A percentile compares a stretch with the other conserved stretches of the same genome.
These are phyloP conservation scores for Cremastinae sp. DNA, from an alignment of 2,888 invertebrate genomes.

Conservation along the genomic window DNA sequence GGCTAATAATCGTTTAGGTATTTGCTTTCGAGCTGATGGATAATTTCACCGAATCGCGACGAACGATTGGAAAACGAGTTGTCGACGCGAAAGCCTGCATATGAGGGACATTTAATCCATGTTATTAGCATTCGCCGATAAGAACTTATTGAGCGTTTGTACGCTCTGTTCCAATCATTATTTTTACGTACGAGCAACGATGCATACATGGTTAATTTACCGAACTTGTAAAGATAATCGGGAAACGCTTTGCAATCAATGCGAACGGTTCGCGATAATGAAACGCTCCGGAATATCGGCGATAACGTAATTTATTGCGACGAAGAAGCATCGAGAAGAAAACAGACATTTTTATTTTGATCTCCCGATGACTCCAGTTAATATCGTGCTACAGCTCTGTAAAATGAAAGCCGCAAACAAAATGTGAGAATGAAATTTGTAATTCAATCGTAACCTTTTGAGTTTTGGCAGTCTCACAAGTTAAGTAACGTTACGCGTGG, in stretches of 20 bases:
- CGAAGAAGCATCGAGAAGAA: constrained; percentile 29
- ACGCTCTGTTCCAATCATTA: background rate
- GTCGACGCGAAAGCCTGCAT: constrained; percentile 23
- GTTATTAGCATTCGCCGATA: constrained; percentile 43
- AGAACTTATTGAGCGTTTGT: constrained; percentile 36
- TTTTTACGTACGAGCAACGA: background rate
- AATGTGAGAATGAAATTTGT: too few relatives aligned
- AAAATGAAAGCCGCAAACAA: too few relatives aligned
- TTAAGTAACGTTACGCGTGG: too few relatives aligned
- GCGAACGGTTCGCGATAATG: background rate
- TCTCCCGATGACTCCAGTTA: constrained; percentile 51
- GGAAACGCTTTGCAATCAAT: constrained; percentile 19
- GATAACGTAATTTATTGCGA: constrained; percentile 31
- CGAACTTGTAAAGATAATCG: constrained; percentile 19
- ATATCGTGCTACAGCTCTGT: too few relatives aligned
- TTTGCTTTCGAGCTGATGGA: background rate
- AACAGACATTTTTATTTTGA: constrained; percentile 13
- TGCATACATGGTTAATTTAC: background rate
- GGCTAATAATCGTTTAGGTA: constrained; percentile 12
- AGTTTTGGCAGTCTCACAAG: too few relatives aligned
- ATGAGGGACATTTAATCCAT: constrained; percentile 40
- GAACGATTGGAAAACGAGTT: constrained; percentile 32
- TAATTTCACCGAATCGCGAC: constrained; percentile 5
- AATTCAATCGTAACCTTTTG: too few relatives aligned
- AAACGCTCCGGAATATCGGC: constrained; percentile 2